Evolutionary conservation across 2,888 invertebrate genomes (phyloP), one percentile per base, ranked within the genome.

Genomic region (Pyrochroa serraticornis): DNA sequence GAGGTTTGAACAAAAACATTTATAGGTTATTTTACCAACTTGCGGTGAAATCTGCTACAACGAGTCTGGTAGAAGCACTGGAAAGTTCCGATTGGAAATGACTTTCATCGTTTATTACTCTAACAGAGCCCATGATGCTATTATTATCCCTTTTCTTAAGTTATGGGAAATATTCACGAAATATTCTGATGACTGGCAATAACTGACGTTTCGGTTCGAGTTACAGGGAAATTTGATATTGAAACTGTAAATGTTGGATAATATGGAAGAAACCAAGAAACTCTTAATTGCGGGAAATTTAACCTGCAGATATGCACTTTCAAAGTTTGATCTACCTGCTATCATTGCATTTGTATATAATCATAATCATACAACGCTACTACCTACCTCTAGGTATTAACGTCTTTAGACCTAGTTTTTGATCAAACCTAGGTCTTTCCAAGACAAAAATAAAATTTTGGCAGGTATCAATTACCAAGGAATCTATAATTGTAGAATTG

Each of bases 11-110:
- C 6, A 9, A 58, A 57, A 58, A 58, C 38, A 54, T 54, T 65
- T 60, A 53, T 36, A 57, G 61, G 63, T 64, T 62, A 60, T 74
- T 82, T 84, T 79, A 95, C 97, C 97, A 97, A 72, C 89, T 90
- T 49, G 97, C 97, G 63, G 93, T 95, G 77, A 94, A 97, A 81
- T 97, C 97, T 5, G 92, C 96, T 39, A 97, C 92, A 39, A 97
- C 95, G 38, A 97, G 82, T 77, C 93, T 93, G 3, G 89, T 86
- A 7, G 93, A 92, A 8, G 95, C 95, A 67, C 84, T 87, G n/a
- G 87, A 81, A 79, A 97, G 82, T 83, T 95, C 93, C 3, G 86
- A 81, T 74, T 91, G 90, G 75, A 95, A 95, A 79, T 95, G 92
- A 22, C 87, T 82, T 78, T 93, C 92, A 72, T 89, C 88, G 67